Evolutionary conservation across 2,888 invertebrate genomes (phyloP).

Genomic region (Napeogenes inachia): DNA sequence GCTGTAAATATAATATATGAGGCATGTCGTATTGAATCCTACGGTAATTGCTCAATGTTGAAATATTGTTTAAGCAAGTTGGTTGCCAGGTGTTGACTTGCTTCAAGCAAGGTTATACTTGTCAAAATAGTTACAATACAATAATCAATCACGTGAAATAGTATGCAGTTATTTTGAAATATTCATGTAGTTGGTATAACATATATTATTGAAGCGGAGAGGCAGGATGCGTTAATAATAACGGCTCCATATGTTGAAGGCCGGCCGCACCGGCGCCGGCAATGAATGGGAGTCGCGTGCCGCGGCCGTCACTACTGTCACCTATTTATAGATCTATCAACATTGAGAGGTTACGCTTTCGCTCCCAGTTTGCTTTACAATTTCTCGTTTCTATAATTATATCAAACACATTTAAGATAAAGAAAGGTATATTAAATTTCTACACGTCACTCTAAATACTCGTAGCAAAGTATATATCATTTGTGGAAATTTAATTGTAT

Average conservation of each 20-base stretch:
- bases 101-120: constrained; percentile 36
- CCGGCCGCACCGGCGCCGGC: constrained; percentile 46
- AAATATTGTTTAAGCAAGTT: constrained; percentile 46
- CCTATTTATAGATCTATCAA: constrained; percentile 60
- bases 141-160: constrained; percentile 12
- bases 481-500: too few species aligned
- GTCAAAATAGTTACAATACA: constrained; percentile 13
- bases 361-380: constrained; percentile 14
- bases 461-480: too few species aligned
- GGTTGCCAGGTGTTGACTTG: constrained; percentile 49
- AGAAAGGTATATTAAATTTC: background rate
- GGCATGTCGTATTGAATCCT: constrained; percentile 4
- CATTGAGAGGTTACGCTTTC: constrained; percentile 38
- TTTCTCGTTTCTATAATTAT: constrained; percentile 10
- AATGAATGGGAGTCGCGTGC: constrained; percentile 67
- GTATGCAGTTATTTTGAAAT: too few species aligned
- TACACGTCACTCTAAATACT: background rate
- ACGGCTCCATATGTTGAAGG: constrained; percentile 57
- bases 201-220: constrained; percentile 11
- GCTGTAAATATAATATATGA: background rate
- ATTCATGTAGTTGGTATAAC: background rate
- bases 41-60: constrained; percentile 34
- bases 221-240: constrained; percentile 56
- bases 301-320: constrained; percentile 42
- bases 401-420: background rate